phyloP scores from a whole-genome alignment of 2,888 invertebrate species.

The Hirtodrosophila confusa region DNA sequence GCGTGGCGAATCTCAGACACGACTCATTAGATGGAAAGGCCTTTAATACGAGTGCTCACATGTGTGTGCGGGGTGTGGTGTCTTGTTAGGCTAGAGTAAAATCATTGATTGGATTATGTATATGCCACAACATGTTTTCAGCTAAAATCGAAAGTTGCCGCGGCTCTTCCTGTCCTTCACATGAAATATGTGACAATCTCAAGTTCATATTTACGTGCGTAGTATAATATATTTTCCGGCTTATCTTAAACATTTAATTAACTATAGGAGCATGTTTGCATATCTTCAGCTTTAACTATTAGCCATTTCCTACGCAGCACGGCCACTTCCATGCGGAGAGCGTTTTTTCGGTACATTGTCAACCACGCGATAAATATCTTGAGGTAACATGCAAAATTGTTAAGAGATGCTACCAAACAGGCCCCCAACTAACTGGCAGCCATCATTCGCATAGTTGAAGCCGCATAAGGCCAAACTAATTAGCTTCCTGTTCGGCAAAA shows the following conservation, averaged over 20 bases:
- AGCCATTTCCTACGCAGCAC: slow-evolving; percentile 52
- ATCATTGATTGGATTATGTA: slow-evolving; percentile 37
- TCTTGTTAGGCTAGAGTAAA: slow-evolving; percentile 24
- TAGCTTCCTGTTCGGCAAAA: slow-evolving; percentile 69
- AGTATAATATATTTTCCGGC: slow-evolving; percentile 25
- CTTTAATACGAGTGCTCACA: slow-evolving; percentile 21
- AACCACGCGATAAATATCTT: slow-evolving; percentile 53
- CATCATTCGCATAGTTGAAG: slow-evolving; percentile 68
- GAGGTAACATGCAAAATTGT: slow-evolving; percentile 53
- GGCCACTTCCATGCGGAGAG: slow-evolving; percentile 36
- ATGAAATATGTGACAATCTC: slow-evolving; percentile 27
- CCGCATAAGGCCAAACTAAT: slow-evolving; percentile 73
- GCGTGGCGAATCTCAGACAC: slow-evolving; percentile 14
- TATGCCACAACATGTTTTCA: slow-evolving; percentile 15
- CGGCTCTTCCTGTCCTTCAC: slow-evolving; percentile 60
- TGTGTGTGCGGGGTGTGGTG: slow-evolving; percentile 32
- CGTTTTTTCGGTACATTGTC: slow-evolving; percentile 41
- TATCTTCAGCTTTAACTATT: slow-evolving; percentile 23
- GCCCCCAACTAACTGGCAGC: slow-evolving; percentile 36
- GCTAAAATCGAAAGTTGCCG: slow-evolving; percentile 47
- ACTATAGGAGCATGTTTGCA: slow-evolving; percentile 24
- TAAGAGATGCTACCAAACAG: slow-evolving; percentile 63
- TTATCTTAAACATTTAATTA: slow-evolving; percentile 62
- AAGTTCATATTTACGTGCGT: slow-evolving; percentile 38
- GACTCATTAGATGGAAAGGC: slow-evolving; percentile 37